phyloP scores from a whole-genome alignment of 2,113 vertebrate genomes.

The Aviceda subcristata region DNA sequence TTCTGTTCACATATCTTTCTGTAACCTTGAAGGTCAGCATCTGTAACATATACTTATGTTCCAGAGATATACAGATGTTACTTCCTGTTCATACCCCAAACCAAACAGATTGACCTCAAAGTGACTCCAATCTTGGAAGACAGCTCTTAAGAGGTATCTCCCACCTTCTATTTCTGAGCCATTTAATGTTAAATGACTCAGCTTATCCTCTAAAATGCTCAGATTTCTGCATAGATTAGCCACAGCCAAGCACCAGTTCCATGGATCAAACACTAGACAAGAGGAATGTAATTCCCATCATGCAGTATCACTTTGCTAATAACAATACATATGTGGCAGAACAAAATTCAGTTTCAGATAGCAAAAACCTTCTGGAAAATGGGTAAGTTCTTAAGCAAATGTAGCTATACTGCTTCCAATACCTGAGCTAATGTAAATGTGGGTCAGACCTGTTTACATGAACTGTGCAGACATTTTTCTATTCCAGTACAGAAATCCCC shows the following conservation, averaged over 20 bases:
- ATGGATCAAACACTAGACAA: background rate
- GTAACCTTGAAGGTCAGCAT: background rate
- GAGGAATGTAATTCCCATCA: background rate
- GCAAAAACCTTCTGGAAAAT: background rate
- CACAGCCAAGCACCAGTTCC: background rate
- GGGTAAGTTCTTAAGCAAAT: background rate
- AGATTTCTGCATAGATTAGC: background rate
- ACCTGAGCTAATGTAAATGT: background rate
- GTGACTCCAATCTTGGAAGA: background rate
- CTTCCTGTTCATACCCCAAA: background rate
- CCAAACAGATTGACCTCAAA: background rate
- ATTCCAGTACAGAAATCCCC: background rate
- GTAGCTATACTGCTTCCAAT: background rate
- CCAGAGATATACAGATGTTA: background rate
- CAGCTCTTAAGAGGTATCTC: background rate
- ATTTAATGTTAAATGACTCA: background rate
- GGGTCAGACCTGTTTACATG: background rate
- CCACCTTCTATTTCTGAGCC: background rate
- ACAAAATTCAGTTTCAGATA: background rate
- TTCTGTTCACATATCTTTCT: background rate
- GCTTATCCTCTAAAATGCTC: background rate
- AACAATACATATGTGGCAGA: background rate
- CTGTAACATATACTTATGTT: background rate
- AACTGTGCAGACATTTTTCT: background rate
- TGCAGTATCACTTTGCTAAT: background rate